Evolutionary conservation across 2,797 vertebrate species (phyloP).

Genomic region (Eulemur mongoz): DNA sequence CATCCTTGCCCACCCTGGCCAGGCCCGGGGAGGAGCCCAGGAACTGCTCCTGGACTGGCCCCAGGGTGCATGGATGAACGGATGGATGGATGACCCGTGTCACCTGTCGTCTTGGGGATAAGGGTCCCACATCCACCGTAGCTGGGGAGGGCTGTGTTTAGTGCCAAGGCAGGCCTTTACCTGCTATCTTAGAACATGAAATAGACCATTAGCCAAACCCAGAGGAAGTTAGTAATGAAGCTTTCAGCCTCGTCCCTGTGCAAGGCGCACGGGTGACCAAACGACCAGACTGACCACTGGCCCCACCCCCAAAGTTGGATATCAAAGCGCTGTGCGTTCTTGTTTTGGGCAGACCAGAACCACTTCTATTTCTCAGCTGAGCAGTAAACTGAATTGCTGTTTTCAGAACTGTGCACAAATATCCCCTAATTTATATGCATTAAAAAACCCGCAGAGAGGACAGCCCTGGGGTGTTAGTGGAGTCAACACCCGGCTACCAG

Average conservation of each 20-base stretch:
- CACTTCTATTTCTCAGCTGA: neutral
- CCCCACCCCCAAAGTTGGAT: neutral
- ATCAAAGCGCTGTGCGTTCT: neutral
- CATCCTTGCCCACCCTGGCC: no score
- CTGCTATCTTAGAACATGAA: neutral
- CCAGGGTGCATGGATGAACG: no score
- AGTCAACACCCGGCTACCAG: neutral
- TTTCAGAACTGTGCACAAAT: conserved; percentile 6
- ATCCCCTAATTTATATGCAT: conserved; percentile 64
- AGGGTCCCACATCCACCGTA: rapidly evolving
- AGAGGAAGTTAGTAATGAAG: neutral
- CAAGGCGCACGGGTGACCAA: neutral
- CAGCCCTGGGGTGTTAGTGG: neutral
- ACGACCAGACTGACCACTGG: neutral
- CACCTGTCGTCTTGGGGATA: neutral
- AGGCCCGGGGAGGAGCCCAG: neutral
- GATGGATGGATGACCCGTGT: neutral
- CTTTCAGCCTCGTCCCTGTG: neutral
- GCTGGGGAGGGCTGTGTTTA: neutral
- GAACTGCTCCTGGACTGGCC: neutral
- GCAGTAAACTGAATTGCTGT: neutral
- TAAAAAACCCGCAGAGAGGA: conserved; percentile 46
- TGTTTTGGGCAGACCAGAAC: neutral
- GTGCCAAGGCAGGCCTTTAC: neutral
- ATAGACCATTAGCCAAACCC: neutral